Percentiles rank a stretch among this genome's conserved stretches.
These are phyloP conservation scores for Chrysomela aeneicollis DNA, from an alignment of 2,888 invertebrate genomes.

Conservation along the genomic window DNA sequence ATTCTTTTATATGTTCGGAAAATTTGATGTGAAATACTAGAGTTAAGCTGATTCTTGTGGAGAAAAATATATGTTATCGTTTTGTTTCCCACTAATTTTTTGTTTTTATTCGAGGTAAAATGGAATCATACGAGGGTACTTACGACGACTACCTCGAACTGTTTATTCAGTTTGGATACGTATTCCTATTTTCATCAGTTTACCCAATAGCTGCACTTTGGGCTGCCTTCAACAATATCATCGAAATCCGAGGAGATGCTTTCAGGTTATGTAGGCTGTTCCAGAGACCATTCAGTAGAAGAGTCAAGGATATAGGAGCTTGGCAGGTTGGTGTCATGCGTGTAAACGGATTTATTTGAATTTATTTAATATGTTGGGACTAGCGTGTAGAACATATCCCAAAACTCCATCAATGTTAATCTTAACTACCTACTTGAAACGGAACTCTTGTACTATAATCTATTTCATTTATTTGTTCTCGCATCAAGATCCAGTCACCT, in stretches of 20 bases:
- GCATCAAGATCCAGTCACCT: too few species aligned
- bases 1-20: too few species aligned
- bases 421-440: too few species aligned
- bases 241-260: conserved; percentile 77
- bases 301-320: conserved; percentile 76
- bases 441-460: too few species aligned
- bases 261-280: conserved; percentile 77
- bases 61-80: too few species aligned
- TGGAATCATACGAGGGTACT: conserved; percentile 77
- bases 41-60: too few species aligned
- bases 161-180: conserved; percentile 82
- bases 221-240: conserved; percentile 77
- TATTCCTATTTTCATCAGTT: conserved; percentile 78
- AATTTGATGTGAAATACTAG: too few species aligned
- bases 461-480: too few species aligned
- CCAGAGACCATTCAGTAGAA: conserved; percentile 72
- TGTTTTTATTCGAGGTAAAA: too few species aligned
- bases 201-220: conserved; percentile 79
- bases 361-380: not conserved
- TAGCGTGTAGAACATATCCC: too few species aligned
- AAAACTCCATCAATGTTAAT: too few species aligned
- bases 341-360: not conserved
- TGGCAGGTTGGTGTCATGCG: conserved; percentile 70
- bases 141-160: conserved; percentile 81
- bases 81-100: too few species aligned